A percentile compares a stretch with the other conserved stretches of the same genome.
These are phyloP conservation scores for Nipponia nippon DNA, from an alignment of 2,113 vertebrate genomes.

Conservation along the genomic window DNA sequence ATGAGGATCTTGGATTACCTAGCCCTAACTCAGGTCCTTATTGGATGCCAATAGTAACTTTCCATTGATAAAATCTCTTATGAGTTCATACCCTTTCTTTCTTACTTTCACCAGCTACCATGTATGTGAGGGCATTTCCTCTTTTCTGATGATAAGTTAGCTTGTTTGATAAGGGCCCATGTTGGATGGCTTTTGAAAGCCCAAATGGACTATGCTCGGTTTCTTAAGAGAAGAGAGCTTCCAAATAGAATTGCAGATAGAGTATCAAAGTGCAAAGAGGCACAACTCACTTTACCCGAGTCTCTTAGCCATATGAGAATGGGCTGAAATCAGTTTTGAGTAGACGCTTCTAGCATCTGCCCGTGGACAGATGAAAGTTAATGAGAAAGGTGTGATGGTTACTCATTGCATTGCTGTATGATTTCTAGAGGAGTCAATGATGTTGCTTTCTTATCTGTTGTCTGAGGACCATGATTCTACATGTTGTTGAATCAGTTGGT, in stretches of 20 bases:
- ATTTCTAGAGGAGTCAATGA: not conserved
- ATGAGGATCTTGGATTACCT: not conserved
- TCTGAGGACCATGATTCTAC: not conserved
- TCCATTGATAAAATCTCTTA: not conserved
- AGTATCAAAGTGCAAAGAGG: not conserved
- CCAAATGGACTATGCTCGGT: not conserved
- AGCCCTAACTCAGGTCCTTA: not conserved
- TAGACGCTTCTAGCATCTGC: not conserved
- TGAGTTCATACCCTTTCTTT: not conserved
- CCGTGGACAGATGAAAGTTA: not conserved
- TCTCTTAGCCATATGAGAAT: not conserved
- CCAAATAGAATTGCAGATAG: not conserved
- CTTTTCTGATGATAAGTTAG: not conserved
- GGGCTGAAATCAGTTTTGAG: not conserved
- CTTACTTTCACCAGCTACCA: not conserved
- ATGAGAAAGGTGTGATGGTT: not conserved
- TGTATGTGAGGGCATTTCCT: not conserved
- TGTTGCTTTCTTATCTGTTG: not conserved
- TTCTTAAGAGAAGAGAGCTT: not conserved
- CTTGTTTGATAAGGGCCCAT: not conserved
- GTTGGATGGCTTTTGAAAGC: not conserved
- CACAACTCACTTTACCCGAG: not conserved
- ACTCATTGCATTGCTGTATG: not conserved
- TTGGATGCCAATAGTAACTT: not conserved
- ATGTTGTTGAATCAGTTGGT: not conserved